Percentiles rank a stretch among this genome's conserved stretches.
Evolutionary conservation across 1,140 invertebrate genomes (phyloP).

Genomic region (Diuraphis noxia): DNA sequence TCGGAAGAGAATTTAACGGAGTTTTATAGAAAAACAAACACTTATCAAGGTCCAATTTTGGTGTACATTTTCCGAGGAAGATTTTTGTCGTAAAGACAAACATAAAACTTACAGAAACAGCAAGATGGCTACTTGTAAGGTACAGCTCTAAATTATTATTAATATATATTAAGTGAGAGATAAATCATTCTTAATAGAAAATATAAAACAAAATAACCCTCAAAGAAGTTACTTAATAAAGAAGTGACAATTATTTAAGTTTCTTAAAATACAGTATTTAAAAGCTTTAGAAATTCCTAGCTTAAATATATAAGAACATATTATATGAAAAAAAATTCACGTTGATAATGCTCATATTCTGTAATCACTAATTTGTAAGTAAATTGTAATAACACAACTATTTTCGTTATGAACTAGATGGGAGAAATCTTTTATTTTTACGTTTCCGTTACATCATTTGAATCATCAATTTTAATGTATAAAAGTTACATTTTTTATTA

Average conservation of each 20-base stretch:
- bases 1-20: not conserved
- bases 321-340: not conserved
- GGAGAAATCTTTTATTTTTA: not conserved
- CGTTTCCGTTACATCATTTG: not conserved
- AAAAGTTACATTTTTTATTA: no score
- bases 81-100: no score
- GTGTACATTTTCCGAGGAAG: not conserved
- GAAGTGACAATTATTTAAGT: not conserved
- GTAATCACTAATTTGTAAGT: no score
- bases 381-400: no score
- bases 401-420: no score
- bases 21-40: not conserved
- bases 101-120: not conserved
- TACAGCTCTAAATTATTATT: not conserved
- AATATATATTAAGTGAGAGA: not conserved
- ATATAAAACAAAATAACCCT: not conserved
- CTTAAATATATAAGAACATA: not conserved
- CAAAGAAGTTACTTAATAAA: not conserved
- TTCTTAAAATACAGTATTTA: not conserved
- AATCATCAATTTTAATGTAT: not conserved
- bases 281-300: not conserved
- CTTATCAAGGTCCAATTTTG: not conserved
- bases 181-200: not conserved
- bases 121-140: not conserved
- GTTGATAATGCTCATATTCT: no score